These are phyloP conservation scores for Rallus limicola DNA, from an alignment of 2,113 vertebrate species.

Conservation along the genomic window DNA sequence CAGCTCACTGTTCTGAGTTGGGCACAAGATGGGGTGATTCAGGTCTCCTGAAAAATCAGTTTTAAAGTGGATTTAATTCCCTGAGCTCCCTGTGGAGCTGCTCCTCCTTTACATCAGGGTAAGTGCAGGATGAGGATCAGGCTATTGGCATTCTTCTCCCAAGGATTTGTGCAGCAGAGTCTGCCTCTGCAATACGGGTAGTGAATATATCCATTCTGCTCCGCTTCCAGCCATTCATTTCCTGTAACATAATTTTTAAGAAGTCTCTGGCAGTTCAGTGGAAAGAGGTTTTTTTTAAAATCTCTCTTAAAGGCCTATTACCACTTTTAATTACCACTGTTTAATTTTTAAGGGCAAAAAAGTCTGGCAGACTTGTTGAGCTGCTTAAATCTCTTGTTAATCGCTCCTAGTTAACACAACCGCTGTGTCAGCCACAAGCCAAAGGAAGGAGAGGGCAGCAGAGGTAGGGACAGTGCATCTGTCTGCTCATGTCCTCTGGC, in stretches of 20 bases:
- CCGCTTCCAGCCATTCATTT: neutral
- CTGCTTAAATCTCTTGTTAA: neutral
- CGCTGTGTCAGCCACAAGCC: neutral
- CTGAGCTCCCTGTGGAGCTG: neutral
- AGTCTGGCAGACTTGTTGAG: neutral
- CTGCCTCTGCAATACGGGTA: neutral
- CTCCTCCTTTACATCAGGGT: neutral
- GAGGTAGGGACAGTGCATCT: neutral
- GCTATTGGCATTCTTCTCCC: neutral
- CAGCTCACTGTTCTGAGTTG: neutral
- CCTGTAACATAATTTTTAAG: neutral
- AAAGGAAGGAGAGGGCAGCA: neutral
- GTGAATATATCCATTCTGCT: neutral
- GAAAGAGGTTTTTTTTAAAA: neutral
- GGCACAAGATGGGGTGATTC: neutral
- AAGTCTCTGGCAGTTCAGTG: neutral
- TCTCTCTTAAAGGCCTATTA: neutral
- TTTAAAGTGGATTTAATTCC: neutral
- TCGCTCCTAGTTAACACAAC: neutral
- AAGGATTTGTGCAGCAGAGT: neutral
- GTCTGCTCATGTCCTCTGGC: accelerated
- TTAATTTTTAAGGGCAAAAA: slow-evolving; percentile 9
- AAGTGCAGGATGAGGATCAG: neutral
- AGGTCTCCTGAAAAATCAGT: neutral
- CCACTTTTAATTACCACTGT: neutral